Conservation (phyloP, 2,888 invertebrate genomes). For the Petrolisthes manimaculis region DNA sequence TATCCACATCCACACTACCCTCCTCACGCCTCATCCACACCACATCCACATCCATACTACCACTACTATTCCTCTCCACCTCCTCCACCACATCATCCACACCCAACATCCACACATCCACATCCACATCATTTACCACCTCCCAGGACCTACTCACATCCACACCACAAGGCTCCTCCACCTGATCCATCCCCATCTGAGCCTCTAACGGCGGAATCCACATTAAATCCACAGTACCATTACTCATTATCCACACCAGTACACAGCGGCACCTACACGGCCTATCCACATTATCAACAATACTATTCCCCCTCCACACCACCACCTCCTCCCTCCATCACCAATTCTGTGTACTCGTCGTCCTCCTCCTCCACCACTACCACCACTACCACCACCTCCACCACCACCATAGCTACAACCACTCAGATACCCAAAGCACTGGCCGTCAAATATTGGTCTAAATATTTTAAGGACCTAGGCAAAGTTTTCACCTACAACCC, state of each 20-base stretch:
- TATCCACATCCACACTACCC: not conserved
- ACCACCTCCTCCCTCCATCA: not conserved
- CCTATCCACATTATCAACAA: not conserved
- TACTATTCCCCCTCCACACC: not conserved
- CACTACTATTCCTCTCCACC: not conserved
- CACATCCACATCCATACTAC: not conserved
- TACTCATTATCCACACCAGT: not conserved
- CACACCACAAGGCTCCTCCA: not conserved
- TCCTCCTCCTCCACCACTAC: too few relatives aligned
- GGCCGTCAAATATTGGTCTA: slow-evolving; percentile 28
- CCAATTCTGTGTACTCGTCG: too few relatives aligned
- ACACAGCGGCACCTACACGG: not conserved
- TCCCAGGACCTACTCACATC: not conserved
- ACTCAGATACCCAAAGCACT: slow-evolving; percentile 22
- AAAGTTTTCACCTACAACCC: slow-evolving; percentile 39
- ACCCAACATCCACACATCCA: slow-evolving; percentile 3
- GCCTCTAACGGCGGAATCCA: not conserved
- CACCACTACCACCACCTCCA: not conserved
- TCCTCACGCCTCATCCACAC: not conserved
- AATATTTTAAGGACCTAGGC: slow-evolving; percentile 27
- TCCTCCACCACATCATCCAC: not conserved
- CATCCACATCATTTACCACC: not conserved
- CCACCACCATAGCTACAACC: not conserved
- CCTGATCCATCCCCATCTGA: not conserved
- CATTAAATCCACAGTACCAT: not conserved